Evolutionary conservation across 1,140 invertebrate species (phyloP), one percentile per base, ranked within the genome.

Genomic region (Plutomurus gul): DNA sequence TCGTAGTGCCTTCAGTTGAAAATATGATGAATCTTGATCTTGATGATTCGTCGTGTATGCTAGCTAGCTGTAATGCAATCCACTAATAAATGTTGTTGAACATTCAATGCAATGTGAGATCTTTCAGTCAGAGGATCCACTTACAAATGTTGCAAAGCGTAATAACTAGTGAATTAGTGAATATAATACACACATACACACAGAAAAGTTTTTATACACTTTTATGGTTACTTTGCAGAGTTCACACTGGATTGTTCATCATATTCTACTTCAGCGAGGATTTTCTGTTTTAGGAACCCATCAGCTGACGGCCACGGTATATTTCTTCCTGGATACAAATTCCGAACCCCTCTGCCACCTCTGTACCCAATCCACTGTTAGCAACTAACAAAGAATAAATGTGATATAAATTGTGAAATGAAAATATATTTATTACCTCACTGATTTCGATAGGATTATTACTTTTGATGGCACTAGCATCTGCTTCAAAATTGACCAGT

Each of bases 291-390:
- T 30, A 43, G 39, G 27, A 65, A 65, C n/a, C 27, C 56, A 65
- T 65, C 56, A 65, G 56, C 56, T 65, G 56, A 65, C 56, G 30
- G 56, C 56, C 56, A 27, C 36, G 18, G 25, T 33, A 30, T 65
- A 33, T 65, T n/a, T 65, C 56, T 65, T 65, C 56, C 30, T 65
- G 27, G 56, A 65, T 65, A 65, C 56, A 30, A 65, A n/a, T 65
- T 65, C 56, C 56, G 56, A 8, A 33, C 30, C 56, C 56, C 56
- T 33, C 18, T 33, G 7, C 25, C 56, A 33, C 56, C 56, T 30
- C 22, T 33, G 8, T 6, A 16, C 27, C 30, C 27, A 13, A 33
- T 16, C 27, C 56, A 11, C 56, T 16, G 36, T 30, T 33, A 11
- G 18, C 27, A 25, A 65, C 10, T 13, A 30, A 65, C 30, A 65